phyloP scores from a whole-genome alignment of 2,888 invertebrate genomes.

The Ellobium chinense region DNA sequence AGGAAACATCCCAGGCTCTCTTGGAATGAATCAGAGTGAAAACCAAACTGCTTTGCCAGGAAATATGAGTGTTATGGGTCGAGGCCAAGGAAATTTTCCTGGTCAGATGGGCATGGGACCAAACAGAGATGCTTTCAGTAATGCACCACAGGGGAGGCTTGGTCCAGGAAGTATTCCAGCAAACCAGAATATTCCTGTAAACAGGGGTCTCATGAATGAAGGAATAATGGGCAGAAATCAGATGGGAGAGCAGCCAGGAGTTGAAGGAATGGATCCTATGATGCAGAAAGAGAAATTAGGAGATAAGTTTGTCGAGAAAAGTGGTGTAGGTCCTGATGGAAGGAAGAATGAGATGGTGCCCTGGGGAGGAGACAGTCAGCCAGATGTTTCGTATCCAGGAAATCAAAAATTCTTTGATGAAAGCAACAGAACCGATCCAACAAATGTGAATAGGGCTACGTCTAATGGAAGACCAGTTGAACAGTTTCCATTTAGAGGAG shows the following conservation, averaged over 20 bases:
- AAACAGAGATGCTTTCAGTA: slow-evolving; percentile 24
- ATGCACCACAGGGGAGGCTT: background rate
- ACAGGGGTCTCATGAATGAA: background rate
- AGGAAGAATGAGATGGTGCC: slow-evolving; percentile 20
- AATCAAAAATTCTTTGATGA: slow-evolving; percentile 17
- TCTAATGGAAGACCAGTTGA: slow-evolving; percentile 21
- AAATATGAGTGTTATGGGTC: slow-evolving; percentile 2
- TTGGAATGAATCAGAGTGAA: background rate
- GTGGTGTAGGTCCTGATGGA: background rate
- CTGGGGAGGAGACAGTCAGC: background rate
- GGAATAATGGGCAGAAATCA: background rate
- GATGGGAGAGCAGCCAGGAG: slow-evolving; percentile 18
- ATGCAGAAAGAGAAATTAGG: background rate
- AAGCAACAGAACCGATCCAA: background rate
- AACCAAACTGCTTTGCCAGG: background rate
- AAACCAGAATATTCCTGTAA: background rate
- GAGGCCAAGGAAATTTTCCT: slow-evolving; percentile 20
- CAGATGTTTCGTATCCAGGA: background rate
- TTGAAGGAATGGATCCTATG: background rate
- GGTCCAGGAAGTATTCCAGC: background rate
- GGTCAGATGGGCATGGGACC: slow-evolving; percentile 11
- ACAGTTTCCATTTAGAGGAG: slow-evolving; percentile 22
- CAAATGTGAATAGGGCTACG: background rate
- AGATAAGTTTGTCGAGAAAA: background rate
- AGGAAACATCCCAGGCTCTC: background rate